Evolutionary conservation across 1,140 invertebrate genomes (phyloP).

Genomic region (Lepidotrigona ventralis): DNA sequence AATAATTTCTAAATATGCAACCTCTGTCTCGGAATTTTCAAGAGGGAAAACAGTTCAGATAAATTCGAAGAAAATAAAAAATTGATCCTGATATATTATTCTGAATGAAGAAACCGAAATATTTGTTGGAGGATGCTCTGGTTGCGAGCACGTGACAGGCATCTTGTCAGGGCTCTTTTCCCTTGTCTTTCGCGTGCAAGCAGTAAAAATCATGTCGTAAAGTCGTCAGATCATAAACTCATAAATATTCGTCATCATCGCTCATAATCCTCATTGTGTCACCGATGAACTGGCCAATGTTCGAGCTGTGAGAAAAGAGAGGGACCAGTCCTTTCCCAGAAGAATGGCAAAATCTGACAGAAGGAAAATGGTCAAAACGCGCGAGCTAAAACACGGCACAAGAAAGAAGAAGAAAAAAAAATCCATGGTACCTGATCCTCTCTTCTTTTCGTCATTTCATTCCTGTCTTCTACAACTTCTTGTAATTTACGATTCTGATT

Average conservation of each 20-base stretch:
- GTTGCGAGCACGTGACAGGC: conserved; percentile 42
- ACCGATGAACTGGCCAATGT: neutral
- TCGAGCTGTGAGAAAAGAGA: conserved; percentile 8
- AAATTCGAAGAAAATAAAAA: neutral
- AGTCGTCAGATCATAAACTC: conserved; percentile 66
- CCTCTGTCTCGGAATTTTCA: neutral
- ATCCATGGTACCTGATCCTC: conserved; percentile 26
- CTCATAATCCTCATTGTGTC: conserved; percentile 64
- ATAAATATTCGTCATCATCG: conserved; percentile 72
- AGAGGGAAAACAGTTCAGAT: neutral
- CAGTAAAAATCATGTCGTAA: conserved; percentile 54
- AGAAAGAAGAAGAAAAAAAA: conserved; percentile 7
- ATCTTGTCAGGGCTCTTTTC: neutral
- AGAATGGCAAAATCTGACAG: neutral
- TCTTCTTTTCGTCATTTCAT: neutral
- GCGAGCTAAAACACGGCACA: neutral
- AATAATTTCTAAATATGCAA: rapidly evolving
- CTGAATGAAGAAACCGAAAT: neutral
- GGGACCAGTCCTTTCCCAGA: neutral
- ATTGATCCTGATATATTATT: neutral
- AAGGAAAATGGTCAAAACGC: neutral
- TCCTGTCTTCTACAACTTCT: neutral
- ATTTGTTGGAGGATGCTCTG: neutral
- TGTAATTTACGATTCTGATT: conserved; percentile 44
- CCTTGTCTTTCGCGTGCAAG: conserved; percentile 49